Evolutionary conservation across 1,140 invertebrate species (phyloP).

Genomic region (Eumeta japonica): DNA sequence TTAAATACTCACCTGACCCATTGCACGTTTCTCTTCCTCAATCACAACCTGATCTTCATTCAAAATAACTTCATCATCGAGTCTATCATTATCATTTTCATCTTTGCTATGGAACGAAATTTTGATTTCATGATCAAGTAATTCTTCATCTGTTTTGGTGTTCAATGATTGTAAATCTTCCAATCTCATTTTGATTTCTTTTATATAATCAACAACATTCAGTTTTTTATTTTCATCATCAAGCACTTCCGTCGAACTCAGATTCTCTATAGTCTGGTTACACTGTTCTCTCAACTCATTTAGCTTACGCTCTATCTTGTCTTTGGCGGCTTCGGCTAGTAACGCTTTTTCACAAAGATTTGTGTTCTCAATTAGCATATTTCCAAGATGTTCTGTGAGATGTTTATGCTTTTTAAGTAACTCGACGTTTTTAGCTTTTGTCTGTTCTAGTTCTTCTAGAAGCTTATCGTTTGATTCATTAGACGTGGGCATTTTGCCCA

Average conservation of each 20-base stretch:
- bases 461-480: conserved; percentile 42
- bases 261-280: conserved; percentile 57
- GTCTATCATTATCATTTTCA: conserved; percentile 32
- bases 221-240: conserved; percentile 31
- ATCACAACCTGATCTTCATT: conserved; percentile 59
- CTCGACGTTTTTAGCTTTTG: conserved; percentile 45
- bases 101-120: conserved; percentile 25
- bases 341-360: conserved; percentile 63
- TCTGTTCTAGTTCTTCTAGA: conserved; percentile 57
- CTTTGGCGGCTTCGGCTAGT: conserved; percentile 63
- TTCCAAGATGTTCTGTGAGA: conserved; percentile 60
- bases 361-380: conserved; percentile 61
- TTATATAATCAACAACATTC: conserved; percentile 56
- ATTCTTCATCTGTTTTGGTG: conserved; percentile 57
- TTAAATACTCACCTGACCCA: conserved; percentile 56
- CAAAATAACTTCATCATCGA: conserved; percentile 27
- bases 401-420: conserved; percentile 61
- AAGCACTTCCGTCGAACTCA: conserved; percentile 30
- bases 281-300: conserved; percentile 63
- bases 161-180: conserved; percentile 60
- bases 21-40: conserved; percentile 64
- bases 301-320: conserved; percentile 66
- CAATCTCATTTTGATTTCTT: conserved; percentile 37
- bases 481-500: conserved; percentile 43
- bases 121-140: conserved; percentile 58